Evolutionary conservation across 2,113 vertebrate genomes (phyloP).

Genomic region (Leucopsar rothschildi): DNA sequence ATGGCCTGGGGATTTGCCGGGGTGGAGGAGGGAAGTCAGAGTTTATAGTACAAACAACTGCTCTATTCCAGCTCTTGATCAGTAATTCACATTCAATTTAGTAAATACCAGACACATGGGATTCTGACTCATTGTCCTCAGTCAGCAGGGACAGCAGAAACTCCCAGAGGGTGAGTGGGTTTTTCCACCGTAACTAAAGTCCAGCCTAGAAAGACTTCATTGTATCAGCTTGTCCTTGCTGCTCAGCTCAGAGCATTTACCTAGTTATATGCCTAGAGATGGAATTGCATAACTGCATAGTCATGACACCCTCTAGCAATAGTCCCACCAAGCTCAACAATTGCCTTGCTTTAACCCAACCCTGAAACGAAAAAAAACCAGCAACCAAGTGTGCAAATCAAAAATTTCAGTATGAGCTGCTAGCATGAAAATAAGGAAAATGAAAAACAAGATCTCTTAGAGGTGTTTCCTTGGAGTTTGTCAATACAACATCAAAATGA

Average conservation of each 20-base stretch:
- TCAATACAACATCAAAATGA: background rate
- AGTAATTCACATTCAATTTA: background rate
- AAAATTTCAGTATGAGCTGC: background rate
- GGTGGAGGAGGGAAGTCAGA: background rate
- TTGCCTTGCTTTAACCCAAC: background rate
- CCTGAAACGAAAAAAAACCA: background rate
- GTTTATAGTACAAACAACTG: background rate
- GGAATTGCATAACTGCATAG: background rate
- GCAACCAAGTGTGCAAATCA: background rate
- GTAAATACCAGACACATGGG: background rate
- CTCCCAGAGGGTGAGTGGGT: background rate
- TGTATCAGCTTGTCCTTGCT: background rate
- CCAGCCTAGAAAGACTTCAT: background rate
- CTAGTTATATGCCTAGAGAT: background rate
- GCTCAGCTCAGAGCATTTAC: background rate
- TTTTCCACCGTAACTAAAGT: background rate
- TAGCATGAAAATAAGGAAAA: background rate
- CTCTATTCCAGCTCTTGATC: background rate
- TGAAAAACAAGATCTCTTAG: background rate
- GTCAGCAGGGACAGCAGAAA: background rate
- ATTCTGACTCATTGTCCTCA: background rate
- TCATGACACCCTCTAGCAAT: background rate
- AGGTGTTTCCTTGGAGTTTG: background rate
- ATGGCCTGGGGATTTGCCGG: background rate
- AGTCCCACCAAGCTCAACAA: background rate